Evolutionary conservation across 2,888 invertebrate species (phyloP), one percentile per base, ranked within the genome.

Genomic region (Oeneis ivallda): DNA sequence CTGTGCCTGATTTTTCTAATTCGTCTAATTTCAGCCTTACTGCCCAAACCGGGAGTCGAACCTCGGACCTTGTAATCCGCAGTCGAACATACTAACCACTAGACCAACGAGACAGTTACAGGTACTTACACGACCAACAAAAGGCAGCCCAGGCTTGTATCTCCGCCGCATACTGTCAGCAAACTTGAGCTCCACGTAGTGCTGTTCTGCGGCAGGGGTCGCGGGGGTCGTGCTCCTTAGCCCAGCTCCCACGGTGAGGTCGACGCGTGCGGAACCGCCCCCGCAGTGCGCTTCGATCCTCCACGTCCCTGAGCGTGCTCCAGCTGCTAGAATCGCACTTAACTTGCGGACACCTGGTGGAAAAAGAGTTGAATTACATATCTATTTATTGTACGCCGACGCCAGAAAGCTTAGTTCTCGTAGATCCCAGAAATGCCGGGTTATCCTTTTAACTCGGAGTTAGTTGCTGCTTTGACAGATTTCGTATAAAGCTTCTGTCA

Each of bases 71-170:
- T n/a, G n/a, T n/a, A n/a, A n/a, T n/a, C n/a, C n/a, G n/a, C n/a
- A n/a, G n/a, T n/a, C n/a, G n/a, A n/a, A n/a, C n/a, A n/a, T n/a
- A n/a, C n/a, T n/a, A n/a, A n/a, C n/a, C n/a, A n/a, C n/a, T n/a
- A n/a, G n/a, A n/a, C n/a, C n/a, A n/a, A n/a, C n/a, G n/a, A n/a
- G n/a, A n/a, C n/a, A n/a, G n/a, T n/a, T n/a, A 26, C 5, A 26
- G 26, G n/a, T 43, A 83, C 89, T 87, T 75, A 94, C 94, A 85
- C 94, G 92, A 73, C 94, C 94, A 65, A 94, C 92, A 78, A 94
- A 94, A 8, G 94, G 94, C 63, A 94, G 81, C 45, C 94, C 94
- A 41, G 94, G 94, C 72, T 94, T 94, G 81, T 94, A 94, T 52
- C 94, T 83, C 56, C 94, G 80, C 52, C 94, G 81, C 94, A 94